phyloP scores from a whole-genome alignment of 2,113 vertebrate species.

The Archilochus colubris region DNA sequence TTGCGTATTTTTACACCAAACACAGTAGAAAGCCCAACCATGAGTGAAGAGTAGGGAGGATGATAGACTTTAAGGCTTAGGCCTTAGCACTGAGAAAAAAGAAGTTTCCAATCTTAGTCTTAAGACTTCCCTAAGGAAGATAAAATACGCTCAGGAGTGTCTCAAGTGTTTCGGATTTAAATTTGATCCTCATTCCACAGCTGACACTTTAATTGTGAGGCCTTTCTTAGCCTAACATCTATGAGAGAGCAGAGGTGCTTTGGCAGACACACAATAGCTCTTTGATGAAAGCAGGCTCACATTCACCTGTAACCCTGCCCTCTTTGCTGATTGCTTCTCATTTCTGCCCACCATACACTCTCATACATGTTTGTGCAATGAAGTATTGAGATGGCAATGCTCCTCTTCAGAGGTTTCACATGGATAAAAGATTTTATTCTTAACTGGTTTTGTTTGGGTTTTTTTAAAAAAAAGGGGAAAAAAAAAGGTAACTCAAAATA shows the following conservation, averaged over 20 bases:
- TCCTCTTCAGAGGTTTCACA: background rate
- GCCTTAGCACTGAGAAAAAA: background rate
- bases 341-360: background rate
- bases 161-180: constrained; percentile 14
- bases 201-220: constrained; percentile 16
- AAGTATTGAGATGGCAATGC: background rate
- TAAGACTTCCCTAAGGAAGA: background rate
- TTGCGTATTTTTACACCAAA: background rate
- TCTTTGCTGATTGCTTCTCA: background rate
- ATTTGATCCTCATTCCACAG: constrained; percentile 56
- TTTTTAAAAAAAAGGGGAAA: background rate
- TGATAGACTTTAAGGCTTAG: background rate
- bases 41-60: background rate
- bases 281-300: constrained; percentile 16
- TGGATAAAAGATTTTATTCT: background rate
- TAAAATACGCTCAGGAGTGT: background rate
- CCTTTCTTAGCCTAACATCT: constrained; percentile 11
- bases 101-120: background rate
- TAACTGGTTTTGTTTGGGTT: background rate
- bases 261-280: constrained; percentile 55
- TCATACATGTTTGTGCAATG: background rate
- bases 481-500: background rate
- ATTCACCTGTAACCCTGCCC: background rate
- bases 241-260: constrained; percentile 1
- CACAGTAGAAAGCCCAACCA: background rate